Conservation (phyloP, 2,888 invertebrate genomes). For the Zhuqinia jingwanae region DNA sequence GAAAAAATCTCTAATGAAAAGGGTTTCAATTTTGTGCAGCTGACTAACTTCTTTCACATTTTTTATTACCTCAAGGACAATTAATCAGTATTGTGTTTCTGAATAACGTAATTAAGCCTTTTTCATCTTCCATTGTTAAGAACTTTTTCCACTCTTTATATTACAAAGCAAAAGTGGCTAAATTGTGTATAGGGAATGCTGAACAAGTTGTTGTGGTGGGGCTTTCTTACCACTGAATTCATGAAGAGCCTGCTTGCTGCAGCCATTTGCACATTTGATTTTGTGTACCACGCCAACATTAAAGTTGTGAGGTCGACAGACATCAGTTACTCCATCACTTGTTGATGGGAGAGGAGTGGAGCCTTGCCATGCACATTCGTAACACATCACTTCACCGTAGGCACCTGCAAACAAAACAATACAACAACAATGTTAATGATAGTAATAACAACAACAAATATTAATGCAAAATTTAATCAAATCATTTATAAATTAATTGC, state of each 20-base stretch:
- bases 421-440: background rate
- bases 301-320: constrained; percentile 69
- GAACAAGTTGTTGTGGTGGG: too few species aligned
- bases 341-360: constrained; percentile 61
- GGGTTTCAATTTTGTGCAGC: too few species aligned
- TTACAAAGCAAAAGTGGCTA: too few species aligned
- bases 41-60: too few species aligned
- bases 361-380: constrained; percentile 69
- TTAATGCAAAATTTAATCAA: background rate
- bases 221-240: constrained; percentile 70
- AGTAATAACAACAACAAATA: too few species aligned
- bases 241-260: constrained; percentile 66
- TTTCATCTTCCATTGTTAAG: too few species aligned
- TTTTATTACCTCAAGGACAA: too few species aligned
- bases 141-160: too few species aligned
- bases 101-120: too few species aligned
- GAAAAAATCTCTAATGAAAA: too few species aligned
- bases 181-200: too few species aligned
- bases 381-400: constrained; percentile 66
- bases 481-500: background rate
- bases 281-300: constrained; percentile 65
- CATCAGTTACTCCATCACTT: constrained; percentile 59
- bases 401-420: constrained; percentile 49
- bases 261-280: constrained; percentile 66
- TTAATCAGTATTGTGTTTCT: too few species aligned